Evolutionary conservation across 1,140 invertebrate genomes (phyloP), one percentile per base, ranked within the genome.

Genomic region (Aphaenogaster rudis): DNA sequence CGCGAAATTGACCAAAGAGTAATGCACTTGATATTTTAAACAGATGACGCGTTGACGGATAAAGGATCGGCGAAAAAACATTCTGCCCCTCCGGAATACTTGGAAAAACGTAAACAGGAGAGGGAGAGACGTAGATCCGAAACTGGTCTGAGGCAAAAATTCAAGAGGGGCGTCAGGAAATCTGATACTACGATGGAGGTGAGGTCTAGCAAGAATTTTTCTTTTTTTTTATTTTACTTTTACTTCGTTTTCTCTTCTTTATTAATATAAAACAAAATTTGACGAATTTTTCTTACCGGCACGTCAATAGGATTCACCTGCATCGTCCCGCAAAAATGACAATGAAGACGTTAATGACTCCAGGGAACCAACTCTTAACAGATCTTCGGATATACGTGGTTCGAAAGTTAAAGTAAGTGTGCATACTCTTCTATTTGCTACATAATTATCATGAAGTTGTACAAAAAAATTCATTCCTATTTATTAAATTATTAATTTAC

Each of bases 21-120:
- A 48, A 52, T 33, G 3, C 21, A 57, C 2, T n/a, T 21, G 21
- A 82, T 5, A 39, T 59, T 72, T 59, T 5, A 39, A 48, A 11
- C 13, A 87, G 88, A 92, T 15, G 88, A 91, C 28, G 71, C 76
- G 92, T 89, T 96, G 28, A 90, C 90, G 48, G 96, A 96, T 79
- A 96, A 95, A 89, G 92, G 92, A 8, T 96, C 96, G 2, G 96
- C 97, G 90, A 97, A 97, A 88, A 97, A 97, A 91, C 96, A 98
- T 81, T 97, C 97, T n/a, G 98, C 98, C 0, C 98, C 98, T 2
- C 94, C 94, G 3, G 98, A 99, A 88, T 99, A 99, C 94, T 95
- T 99, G 63, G 98, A 99, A 93, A 97, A 98, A 92, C 94, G 97
- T 59, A 96, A 97, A 94, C 96, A 97, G 87, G 97, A 97, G 91